phyloP scores from a whole-genome alignment of 2,797 vertebrate species.

The Rhynchonycteris naso region DNA sequence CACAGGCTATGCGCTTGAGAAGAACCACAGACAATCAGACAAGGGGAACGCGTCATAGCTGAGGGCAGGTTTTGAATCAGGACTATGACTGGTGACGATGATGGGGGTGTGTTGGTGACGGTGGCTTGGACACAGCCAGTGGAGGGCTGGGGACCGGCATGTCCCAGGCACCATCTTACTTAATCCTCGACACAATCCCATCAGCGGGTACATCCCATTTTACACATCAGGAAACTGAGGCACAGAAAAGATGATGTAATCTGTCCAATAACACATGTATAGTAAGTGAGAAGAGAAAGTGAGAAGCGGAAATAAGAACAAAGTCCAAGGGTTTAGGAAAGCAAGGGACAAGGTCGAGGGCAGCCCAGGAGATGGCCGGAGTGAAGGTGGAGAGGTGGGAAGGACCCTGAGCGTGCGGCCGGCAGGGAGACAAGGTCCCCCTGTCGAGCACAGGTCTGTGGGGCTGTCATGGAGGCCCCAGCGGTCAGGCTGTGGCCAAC shows the following conservation, averaged over 20 bases:
- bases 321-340: neutral
- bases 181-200: accelerated
- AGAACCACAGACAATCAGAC: neutral
- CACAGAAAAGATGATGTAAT: neutral
- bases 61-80: neutral
- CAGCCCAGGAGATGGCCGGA: accelerated
- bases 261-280: accelerated
- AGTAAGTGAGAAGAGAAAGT: no score
- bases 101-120: accelerated
- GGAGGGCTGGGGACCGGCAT: neutral
- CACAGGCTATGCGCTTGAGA: accelerated
- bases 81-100: accelerated
- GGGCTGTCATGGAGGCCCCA: accelerated
- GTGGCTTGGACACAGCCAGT: neutral
- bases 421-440: accelerated
- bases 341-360: neutral
- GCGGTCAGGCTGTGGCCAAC: neutral
- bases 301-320: no score
- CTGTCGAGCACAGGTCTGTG: no score
- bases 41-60: accelerated
- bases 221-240: neutral
- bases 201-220: accelerated
- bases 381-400: neutral
- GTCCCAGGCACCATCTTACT: accelerated
- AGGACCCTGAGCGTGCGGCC: accelerated